Conservation (phyloP, 2,113 vertebrate species). For the Oenanthe oenanthe region DNA sequence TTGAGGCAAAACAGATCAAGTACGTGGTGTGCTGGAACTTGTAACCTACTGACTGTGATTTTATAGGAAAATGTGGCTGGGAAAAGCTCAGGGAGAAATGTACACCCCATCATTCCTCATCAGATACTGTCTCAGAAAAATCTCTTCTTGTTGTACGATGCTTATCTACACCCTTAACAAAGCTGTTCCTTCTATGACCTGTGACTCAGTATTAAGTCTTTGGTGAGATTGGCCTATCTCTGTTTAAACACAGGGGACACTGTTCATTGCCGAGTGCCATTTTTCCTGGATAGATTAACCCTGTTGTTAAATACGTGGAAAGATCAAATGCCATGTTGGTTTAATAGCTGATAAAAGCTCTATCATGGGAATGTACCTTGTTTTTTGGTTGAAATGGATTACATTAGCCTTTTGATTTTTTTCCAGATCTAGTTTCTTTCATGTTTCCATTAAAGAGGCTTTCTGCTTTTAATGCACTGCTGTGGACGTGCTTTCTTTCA, state of each 20-base stretch:
- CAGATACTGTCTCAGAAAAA: neutral
- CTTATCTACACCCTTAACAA: neutral
- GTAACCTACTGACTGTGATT: neutral
- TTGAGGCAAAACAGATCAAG: neutral
- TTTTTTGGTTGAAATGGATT: constrained; percentile 6
- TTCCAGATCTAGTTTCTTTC: neutral
- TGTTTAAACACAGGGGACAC: neutral
- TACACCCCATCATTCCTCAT: neutral
- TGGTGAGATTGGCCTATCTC: neutral
- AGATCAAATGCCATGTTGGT: neutral
- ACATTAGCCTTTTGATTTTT: neutral
- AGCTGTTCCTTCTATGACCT: neutral
- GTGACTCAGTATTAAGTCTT: neutral
- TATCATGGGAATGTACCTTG: neutral
- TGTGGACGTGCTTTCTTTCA: neutral
- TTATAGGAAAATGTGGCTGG: neutral
- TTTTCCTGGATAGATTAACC: neutral
- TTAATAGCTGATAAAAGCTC: constrained; percentile 23
- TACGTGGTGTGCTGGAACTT: neutral
- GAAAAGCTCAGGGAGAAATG: neutral
- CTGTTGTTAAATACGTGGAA: neutral
- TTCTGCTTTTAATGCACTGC: neutral
- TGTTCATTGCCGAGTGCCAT: neutral
- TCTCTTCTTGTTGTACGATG: neutral
- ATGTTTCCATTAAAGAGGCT: neutral